Base-by-base conservation (phyloP, 2,113 vertebrate genomes). In the Athene cunicularia region DNA sequence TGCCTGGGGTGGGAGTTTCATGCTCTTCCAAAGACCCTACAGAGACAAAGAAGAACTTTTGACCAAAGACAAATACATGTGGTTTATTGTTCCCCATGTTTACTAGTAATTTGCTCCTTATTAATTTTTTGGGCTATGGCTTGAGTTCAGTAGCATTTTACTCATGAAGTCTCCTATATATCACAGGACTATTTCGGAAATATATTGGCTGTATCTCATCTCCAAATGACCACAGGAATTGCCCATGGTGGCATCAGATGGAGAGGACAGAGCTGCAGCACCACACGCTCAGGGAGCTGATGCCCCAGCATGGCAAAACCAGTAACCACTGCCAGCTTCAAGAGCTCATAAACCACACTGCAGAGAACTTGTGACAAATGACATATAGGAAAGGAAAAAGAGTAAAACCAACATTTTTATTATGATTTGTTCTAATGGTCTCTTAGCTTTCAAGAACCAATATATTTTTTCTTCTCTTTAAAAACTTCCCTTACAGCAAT, bases 401-500 rank as follows among this genome's bases (percentile, higher is more conserved):
- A 80, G 24, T 18, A 43, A 91, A 94, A 1, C 21, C 52, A 90
- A 68, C 11, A 6, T 52, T 79, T 88, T 74, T n/a, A 8, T 70
- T 80, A 39, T 39, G 47, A 27, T 60, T 90, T 88, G 37, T 86
- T 68, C 39, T 86, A 82, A 60, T 47, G 28, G 49, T 14, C 39
- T 79, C 56, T 27, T 26, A 80, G 58, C 66, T 90, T 75, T 88
- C 88, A 92, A 95, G 77, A 79, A 14, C 20, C 72, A 24, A 9
- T 59, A 33, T 35, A 62, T 55, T 59, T 93, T 21, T 37, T 4
- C 15, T 64, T 74, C 33, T 81, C 11, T 70, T 87, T 62, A 49
- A 88, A 96, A 71, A 14, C 35, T 71, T 84, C 66, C 81, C 94
- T 81, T 92, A 71, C 50, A 82, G 70, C 60, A 87, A 32, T 17